Conservation (phyloP, 2,888 invertebrate species). For the Coenonympha glycerion region DNA sequence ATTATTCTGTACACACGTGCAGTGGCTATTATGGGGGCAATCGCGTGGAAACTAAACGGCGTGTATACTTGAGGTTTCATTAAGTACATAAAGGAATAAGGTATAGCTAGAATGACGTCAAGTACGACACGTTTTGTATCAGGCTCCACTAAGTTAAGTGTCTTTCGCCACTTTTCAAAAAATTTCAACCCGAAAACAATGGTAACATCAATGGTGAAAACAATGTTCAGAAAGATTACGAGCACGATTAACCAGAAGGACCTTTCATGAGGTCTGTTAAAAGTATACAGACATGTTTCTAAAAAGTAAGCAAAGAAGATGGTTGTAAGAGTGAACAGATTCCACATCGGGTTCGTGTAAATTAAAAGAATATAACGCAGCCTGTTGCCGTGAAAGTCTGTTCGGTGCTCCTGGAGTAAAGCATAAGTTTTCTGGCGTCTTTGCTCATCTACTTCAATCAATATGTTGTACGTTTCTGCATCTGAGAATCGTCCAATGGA, state of each 20-base stretch:
- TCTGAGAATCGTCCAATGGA: conserved; percentile 25
- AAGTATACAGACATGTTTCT: conserved; percentile 61
- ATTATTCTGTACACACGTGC: conserved; percentile 61
- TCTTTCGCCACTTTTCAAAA: conserved; percentile 63
- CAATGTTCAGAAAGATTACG: conserved; percentile 49
- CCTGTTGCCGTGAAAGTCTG: conserved; percentile 54
- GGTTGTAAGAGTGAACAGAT: conserved; percentile 50
- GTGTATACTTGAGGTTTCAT: conserved; percentile 30
- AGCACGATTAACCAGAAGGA: conserved; percentile 48
- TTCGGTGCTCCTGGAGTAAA: conserved; percentile 55
- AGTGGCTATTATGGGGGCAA: conserved; percentile 57
- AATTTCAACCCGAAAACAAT: conserved; percentile 59
- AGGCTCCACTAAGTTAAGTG: conserved; percentile 65
- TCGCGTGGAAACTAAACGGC: conserved; percentile 46
- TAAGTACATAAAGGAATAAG: conserved; percentile 57
- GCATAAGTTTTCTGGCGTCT: conserved; percentile 55
- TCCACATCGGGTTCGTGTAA: conserved; percentile 60
- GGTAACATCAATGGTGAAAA: conserved; percentile 54
- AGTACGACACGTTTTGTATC: conserved; percentile 48
- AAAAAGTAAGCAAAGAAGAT: conserved; percentile 55
- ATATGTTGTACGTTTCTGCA: conserved; percentile 32
- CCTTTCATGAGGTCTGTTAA: conserved; percentile 40
- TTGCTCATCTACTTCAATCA: conserved; percentile 40
- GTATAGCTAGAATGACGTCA: conserved; percentile 54
- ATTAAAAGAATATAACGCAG: conserved; percentile 52